Evolutionary conservation across 2,888 invertebrate genomes (phyloP).

Genomic region (Andrena praecox): DNA sequence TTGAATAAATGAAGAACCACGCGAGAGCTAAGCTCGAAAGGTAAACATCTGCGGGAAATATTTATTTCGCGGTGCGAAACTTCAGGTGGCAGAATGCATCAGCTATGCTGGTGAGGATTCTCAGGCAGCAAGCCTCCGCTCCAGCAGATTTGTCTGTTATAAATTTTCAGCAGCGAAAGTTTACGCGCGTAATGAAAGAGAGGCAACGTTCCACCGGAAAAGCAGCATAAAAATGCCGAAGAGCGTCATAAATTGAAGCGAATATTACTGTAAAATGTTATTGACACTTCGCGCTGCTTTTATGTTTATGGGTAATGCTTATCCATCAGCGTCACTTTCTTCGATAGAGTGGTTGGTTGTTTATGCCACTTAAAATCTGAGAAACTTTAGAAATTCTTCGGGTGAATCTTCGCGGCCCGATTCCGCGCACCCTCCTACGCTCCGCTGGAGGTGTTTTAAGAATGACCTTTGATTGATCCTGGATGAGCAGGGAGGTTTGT

Average conservation of each 20-base stretch:
- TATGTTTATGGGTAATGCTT: not conserved
- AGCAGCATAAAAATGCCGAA: slow-evolving; percentile 23
- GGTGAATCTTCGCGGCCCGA: too few species aligned
- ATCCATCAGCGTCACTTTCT: slow-evolving; percentile 2
- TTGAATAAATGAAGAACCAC: not conserved
- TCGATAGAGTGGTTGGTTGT: not conserved
- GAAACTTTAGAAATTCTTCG: not conserved
- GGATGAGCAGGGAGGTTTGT: not conserved
- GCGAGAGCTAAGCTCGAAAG: not conserved
- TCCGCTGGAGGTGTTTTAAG: not conserved
- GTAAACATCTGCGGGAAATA: not conserved
- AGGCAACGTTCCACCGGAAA: not conserved
- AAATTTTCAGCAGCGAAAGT: slow-evolving; percentile 20
- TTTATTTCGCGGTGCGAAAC: not conserved
- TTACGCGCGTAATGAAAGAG: not conserved
- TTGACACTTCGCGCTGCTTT: slow-evolving; percentile 12
- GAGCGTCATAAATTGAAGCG: slow-evolving; percentile 33
- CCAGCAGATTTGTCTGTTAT: not conserved
- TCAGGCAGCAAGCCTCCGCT: not conserved
- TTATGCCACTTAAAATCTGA: not conserved
- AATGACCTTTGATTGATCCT: slow-evolving; percentile 3
- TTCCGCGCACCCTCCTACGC: not conserved
- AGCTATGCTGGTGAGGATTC: slow-evolving; percentile 5
- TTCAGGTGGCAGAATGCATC: not conserved
- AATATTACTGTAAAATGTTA: slow-evolving; percentile 53